Conservation (phyloP, 2,888 invertebrate genomes). For the Eumerus sabulonum region DNA sequence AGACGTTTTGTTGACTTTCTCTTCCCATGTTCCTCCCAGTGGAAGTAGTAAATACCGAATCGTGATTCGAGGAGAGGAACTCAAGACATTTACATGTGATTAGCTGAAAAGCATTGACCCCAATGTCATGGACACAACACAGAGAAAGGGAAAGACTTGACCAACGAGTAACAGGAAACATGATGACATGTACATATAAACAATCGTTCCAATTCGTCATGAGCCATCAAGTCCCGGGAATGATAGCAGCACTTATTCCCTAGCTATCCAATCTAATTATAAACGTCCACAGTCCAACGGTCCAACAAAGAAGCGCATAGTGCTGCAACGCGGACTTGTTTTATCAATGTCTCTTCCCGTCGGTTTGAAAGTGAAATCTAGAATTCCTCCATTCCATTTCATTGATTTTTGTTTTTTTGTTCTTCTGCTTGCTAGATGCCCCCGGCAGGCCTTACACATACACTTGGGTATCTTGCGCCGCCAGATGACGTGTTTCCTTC, state of each 20-base stretch:
- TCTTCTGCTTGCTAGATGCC: too few species aligned
- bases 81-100: not conserved
- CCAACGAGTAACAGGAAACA: conserved; percentile 20
- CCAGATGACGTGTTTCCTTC: conserved; percentile 62
- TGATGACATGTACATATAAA: too few species aligned
- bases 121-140: conserved; percentile 52
- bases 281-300: not conserved
- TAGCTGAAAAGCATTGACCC: conserved; percentile 47
- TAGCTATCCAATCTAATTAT: conserved; percentile 27
- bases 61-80: too few species aligned
- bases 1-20: not conserved
- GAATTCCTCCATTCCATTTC: conserved; percentile 42
- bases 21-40: not conserved
- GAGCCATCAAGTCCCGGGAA: not conserved
- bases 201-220: conserved; percentile 19
- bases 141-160: conserved; percentile 15
- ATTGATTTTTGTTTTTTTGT: conserved; percentile 50
- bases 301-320: conserved; percentile 22
- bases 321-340: not conserved
- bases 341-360: not conserved
- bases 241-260: not conserved
- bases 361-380: conserved; percentile 58
- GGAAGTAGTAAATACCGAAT: too few species aligned
- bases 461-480: conserved; percentile 8
- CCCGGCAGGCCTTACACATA: not conserved